Percentiles rank a stretch among this genome's conserved stretches.
Evolutionary conservation across 2,113 vertebrate species (phyloP).

Genomic region (Lutjanus erythropterus): DNA sequence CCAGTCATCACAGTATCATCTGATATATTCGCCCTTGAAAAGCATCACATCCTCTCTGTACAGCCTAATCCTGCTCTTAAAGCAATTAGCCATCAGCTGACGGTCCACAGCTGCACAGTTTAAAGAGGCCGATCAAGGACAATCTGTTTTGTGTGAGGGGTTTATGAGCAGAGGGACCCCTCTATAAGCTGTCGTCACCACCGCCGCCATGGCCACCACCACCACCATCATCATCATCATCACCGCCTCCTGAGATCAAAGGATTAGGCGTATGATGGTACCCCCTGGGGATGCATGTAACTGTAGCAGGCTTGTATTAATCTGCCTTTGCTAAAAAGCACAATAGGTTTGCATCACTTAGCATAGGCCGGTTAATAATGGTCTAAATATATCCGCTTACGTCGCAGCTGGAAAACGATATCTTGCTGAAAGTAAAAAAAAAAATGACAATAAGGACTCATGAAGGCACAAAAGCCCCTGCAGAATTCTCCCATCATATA

Average conservation of each 20-base stretch:
- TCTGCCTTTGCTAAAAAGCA: conserved; percentile 61
- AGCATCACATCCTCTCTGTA: neutral
- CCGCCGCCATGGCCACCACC: neutral
- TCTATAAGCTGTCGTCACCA: conserved; percentile 35
- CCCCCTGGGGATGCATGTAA: conserved; percentile 52
- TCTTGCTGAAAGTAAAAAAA: neutral
- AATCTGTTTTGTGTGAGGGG: conserved; percentile 36
- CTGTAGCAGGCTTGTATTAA: conserved; percentile 55
- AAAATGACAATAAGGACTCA: neutral
- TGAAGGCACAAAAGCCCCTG: too few relatives aligned
- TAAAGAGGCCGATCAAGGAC: conserved; percentile 19
- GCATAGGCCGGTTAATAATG: conserved; percentile 50
- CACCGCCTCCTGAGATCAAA: conserved; percentile 39
- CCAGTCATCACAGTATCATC: neutral
- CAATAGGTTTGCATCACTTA: conserved; percentile 45
- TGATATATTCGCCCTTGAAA: neutral
- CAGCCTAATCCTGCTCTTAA: conserved; percentile 4
- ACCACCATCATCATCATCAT: conserved; percentile 1
- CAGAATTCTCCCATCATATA: neutral
- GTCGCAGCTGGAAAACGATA: conserved; percentile 44
- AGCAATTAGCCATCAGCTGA: conserved; percentile 48
- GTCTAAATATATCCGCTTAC: conserved; percentile 53
- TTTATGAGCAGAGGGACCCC: conserved; percentile 35
- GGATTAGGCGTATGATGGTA: conserved; percentile 60
- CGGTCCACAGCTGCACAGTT: conserved; percentile 51